phyloP scores from a whole-genome alignment of 2,113 vertebrate genomes.

The rabbit (Oryctolagus cuniculus) region DNA sequence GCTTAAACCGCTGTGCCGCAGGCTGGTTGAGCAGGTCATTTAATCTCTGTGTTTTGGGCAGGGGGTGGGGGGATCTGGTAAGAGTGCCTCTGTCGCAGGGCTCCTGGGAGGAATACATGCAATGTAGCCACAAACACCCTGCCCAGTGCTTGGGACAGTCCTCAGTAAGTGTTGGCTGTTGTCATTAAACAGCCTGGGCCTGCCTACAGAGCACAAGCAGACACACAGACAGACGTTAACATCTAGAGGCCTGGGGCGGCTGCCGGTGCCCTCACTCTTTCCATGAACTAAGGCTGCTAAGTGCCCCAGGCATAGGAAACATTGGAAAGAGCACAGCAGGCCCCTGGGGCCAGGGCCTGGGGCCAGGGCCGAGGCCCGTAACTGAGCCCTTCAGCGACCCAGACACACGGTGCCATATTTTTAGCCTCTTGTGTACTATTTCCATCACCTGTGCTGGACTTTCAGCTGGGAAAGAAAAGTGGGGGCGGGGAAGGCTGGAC shows the following conservation, averaged over 20 bases:
- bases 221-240: not conserved
- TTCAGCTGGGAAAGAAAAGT: conserved; percentile 47
- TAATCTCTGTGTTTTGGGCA: not conserved
- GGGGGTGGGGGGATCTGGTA: not conserved
- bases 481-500: not conserved
- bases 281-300: conserved; percentile 75
- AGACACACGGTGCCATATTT: conserved; percentile 73
- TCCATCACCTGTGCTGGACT: conserved; percentile 80
- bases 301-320: conserved; percentile 41
- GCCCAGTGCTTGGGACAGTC: not conserved
- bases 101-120: not conserved
- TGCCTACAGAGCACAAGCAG: not conserved
- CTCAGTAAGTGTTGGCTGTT: not conserved
- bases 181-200: not conserved
- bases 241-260: conserved; percentile 19
- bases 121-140: not conserved
- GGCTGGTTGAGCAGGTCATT: not conserved
- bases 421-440: conserved; percentile 74
- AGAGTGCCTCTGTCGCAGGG: not conserved
- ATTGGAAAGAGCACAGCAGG: conserved; percentile 52
- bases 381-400: conserved; percentile 70
- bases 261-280: conserved; percentile 63
- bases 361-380: conserved; percentile 15
- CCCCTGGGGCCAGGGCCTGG: not conserved
- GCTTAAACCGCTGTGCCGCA: too few relatives aligned